These are phyloP conservation scores for Oxyruncus cristatus DNA, from an alignment of 2,113 vertebrate genomes.

Conservation along the genomic window DNA sequence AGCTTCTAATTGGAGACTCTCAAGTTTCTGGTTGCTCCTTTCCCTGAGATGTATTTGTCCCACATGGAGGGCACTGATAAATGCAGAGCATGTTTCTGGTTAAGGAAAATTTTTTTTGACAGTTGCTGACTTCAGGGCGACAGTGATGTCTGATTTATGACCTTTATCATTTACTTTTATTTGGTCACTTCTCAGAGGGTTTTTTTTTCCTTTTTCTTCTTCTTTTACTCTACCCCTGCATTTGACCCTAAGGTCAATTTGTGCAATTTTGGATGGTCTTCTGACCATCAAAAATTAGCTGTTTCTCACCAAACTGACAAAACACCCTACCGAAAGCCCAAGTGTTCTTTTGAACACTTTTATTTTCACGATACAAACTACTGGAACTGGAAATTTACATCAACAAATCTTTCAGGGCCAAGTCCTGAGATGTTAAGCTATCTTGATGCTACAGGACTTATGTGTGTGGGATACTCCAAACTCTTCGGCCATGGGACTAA, in stretches of 20 bases:
- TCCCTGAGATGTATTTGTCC: neutral
- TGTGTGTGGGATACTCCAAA: neutral
- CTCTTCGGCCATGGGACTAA: neutral
- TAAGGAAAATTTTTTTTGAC: slow-evolving; percentile 3
- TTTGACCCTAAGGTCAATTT: neutral
- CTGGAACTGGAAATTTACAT: neutral
- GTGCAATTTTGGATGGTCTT: neutral
- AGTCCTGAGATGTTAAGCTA: neutral
- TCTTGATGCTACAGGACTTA: neutral
- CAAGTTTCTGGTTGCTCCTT: neutral
- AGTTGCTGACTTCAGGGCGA: neutral
- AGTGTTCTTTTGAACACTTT: neutral
- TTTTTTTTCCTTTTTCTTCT: neutral
- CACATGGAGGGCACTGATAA: neutral
- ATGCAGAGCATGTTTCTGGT: neutral
- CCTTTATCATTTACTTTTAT: neutral
- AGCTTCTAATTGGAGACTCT: neutral
- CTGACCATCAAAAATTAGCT: neutral
- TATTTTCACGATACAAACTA: neutral
- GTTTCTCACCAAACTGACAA: neutral
- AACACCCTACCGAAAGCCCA: neutral
- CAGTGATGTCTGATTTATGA: neutral
- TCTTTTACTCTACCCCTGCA: neutral
- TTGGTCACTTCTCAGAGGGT: neutral
- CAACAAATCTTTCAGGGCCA: neutral